phyloP scores from a whole-genome alignment of 2,113 vertebrate species.

The Synchiropus splendidus region DNA sequence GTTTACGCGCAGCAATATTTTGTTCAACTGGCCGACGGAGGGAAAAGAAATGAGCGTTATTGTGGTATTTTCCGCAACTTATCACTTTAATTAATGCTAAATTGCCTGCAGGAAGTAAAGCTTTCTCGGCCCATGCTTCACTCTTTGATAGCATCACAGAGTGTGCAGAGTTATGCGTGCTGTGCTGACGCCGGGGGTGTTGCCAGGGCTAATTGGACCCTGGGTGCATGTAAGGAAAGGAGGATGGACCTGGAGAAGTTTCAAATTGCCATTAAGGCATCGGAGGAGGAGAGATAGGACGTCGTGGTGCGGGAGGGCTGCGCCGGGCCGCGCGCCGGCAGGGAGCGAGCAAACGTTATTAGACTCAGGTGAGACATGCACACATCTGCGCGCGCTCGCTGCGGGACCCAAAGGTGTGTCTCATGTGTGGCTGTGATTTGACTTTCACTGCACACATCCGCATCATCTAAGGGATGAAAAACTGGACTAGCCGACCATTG shows the following conservation, averaged over 20 bases:
- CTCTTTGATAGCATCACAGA: slow-evolving; percentile 19
- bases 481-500: too few relatives aligned
- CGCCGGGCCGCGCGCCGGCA: slow-evolving; percentile 75
- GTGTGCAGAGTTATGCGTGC: slow-evolving; percentile 70
- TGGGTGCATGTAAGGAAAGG: slow-evolving; percentile 83
- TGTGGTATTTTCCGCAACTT: slow-evolving; percentile 4
- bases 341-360: slow-evolving; percentile 74
- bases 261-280: slow-evolving; percentile 73
- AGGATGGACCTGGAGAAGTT: slow-evolving; percentile 68
- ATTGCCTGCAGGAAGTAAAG: slow-evolving; percentile 6
- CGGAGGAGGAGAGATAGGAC: slow-evolving; percentile 53
- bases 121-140: slow-evolving; percentile 10
- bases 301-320: slow-evolving; percentile 32
- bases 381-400: slow-evolving; percentile 71
- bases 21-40: slow-evolving; percentile 9
- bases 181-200: slow-evolving; percentile 52
- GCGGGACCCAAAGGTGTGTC: background rate
- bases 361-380: slow-evolving; percentile 81
- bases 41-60: background rate
- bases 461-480: background rate
- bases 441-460: slow-evolving; percentile 6
- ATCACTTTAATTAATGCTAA: slow-evolving; percentile 28
- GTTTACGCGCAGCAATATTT: slow-evolving; percentile 5
- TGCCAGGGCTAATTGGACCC: slow-evolving; percentile 79
- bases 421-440: slow-evolving; percentile 5